Evolutionary conservation across 2,888 invertebrate species (phyloP).

Genomic region (Eupithecia inturbata): DNA sequence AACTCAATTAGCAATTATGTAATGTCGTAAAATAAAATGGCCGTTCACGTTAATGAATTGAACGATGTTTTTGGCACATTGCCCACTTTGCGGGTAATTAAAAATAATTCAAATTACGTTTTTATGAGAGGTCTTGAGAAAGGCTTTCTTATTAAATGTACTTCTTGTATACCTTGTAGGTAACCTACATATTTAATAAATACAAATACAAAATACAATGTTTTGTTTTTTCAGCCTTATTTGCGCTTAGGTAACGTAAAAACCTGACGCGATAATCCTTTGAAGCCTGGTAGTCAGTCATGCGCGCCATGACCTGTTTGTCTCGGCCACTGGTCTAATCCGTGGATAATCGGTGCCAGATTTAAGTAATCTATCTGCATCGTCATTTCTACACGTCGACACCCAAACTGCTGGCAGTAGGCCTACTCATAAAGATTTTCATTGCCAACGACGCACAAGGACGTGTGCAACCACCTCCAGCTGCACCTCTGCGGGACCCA

Average conservation of each 20-base stretch:
- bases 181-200: no score
- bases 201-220: no score
- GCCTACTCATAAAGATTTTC: background rate
- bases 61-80: conserved; percentile 37
- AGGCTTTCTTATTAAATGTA: background rate
- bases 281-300: conserved; percentile 23
- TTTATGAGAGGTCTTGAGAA: background rate
- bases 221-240: background rate
- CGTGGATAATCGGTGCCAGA: conserved; percentile 11
- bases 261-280: conserved; percentile 17
- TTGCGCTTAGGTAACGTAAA: background rate
- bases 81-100: conserved; percentile 18
- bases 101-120: conserved; percentile 7
- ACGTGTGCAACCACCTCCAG: no score
- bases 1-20: conserved; percentile 22
- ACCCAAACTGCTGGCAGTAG: background rate
- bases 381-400: background rate
- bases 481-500: no score
- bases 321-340: conserved; percentile 15
- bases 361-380: background rate
- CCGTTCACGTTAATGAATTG: conserved; percentile 27
- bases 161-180: no score
- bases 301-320: conserved; percentile 20
- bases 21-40: conserved; percentile 27
- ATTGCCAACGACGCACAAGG: no score